phyloP scores from a whole-genome alignment of 2,888 invertebrate genomes.

The Sturmia bella region DNA sequence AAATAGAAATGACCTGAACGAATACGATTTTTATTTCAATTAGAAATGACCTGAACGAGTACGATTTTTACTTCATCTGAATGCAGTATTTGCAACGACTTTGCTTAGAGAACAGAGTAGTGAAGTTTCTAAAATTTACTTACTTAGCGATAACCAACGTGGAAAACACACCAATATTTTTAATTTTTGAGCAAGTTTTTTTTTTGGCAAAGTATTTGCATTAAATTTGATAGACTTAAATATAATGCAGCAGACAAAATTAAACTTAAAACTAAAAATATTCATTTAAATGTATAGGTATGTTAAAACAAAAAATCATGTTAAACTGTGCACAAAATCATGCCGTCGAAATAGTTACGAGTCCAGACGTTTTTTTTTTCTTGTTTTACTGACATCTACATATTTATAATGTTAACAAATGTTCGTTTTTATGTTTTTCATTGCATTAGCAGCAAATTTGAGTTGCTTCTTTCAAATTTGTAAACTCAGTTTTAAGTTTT shows the following conservation, averaged over 20 bases:
- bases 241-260: no score
- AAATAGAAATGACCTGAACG: constrained; percentile 1
- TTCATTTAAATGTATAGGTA: constrained; percentile 5
- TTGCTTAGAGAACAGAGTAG: no score
- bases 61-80: no score
- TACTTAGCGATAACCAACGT: no score
- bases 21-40: constrained; percentile 22
- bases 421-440: constrained; percentile 2
- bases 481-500: neutral
- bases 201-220: constrained; percentile 63
- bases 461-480: constrained; percentile 34
- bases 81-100: no score
- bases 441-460: constrained; percentile 27
- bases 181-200: constrained; percentile 59
- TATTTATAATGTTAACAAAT: neutral
- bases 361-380: constrained; percentile 37
- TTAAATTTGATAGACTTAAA: constrained; percentile 28
- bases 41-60: neutral
- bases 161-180: constrained; percentile 38
- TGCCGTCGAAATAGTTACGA: constrained; percentile 5
- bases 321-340: no score
- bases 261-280: constrained; percentile 11
- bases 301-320: neutral
- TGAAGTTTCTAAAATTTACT: neutral
- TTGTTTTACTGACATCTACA: constrained; percentile 7